A percentile compares a stretch with the other conserved stretches of the same genome.
These are phyloP conservation scores for Nycticryphes semicollaris DNA, from an alignment of 2,113 vertebrate genomes.

Conservation along the genomic window DNA sequence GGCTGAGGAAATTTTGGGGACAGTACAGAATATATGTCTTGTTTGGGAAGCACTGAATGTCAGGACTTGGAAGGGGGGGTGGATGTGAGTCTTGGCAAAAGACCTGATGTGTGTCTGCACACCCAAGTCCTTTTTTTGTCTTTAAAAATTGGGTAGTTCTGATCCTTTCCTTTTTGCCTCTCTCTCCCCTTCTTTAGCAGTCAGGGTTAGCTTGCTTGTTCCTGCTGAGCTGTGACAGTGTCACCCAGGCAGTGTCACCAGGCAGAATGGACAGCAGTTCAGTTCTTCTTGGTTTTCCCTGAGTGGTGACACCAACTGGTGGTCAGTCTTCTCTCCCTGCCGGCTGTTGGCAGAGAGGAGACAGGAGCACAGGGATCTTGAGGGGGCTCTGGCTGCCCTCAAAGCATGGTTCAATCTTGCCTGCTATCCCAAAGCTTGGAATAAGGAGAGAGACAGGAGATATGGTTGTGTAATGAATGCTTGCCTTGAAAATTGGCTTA, in stretches of 20 bases:
- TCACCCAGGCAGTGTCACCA: background rate
- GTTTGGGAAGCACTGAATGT: background rate
- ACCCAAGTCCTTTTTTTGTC: background rate
- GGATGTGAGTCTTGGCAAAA: background rate
- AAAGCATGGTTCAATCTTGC: background rate
- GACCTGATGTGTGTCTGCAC: accelerated
- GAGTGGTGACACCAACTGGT: background rate
- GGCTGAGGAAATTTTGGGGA: background rate
- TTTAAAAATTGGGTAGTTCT: background rate
- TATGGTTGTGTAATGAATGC: background rate
- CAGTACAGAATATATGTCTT: accelerated
- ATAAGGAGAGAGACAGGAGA: background rate
- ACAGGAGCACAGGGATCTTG: background rate
- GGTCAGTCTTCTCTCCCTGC: background rate
- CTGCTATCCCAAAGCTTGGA: background rate
- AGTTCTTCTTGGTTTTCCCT: background rate
- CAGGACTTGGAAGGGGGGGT: background rate
- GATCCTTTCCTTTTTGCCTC: background rate
- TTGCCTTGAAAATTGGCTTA: background rate
- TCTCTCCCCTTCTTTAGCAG: background rate
- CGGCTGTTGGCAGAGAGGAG: background rate
- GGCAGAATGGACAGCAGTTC: background rate
- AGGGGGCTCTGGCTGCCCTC: background rate
- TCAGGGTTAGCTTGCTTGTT: background rate
- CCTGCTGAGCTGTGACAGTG: background rate